phyloP scores from a whole-genome alignment of 2,888 invertebrate species.

The Dioctria linearis region DNA sequence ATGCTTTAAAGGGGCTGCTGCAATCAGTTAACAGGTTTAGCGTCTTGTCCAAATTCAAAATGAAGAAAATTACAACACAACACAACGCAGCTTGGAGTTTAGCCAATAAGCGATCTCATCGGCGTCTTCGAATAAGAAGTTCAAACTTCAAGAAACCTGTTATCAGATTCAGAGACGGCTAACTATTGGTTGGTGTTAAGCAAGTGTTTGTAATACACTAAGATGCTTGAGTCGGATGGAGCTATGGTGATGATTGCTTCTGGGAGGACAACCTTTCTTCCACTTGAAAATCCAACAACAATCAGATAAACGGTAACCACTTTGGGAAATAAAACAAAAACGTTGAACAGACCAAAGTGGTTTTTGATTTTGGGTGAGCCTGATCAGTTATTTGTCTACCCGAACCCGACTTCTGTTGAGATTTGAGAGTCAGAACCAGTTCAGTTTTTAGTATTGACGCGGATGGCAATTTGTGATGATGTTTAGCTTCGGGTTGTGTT shows the following conservation, averaged over 20 bases:
- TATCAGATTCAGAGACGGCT: neutral
- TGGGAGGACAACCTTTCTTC: constrained; percentile 42
- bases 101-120: constrained; percentile 18
- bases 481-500: constrained; percentile 52
- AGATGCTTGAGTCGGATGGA: neutral
- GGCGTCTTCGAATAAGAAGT: neutral
- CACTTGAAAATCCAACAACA: constrained; percentile 43
- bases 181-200: constrained; percentile 22
- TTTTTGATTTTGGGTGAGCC: constrained; percentile 37
- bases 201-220: neutral
- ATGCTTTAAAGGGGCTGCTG: constrained; percentile 20
- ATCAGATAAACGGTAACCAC: constrained; percentile 9
- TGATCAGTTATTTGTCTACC: constrained; percentile 6
- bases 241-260: constrained; percentile 28
- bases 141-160: constrained; percentile 17
- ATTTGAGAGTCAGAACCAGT: constrained; percentile 45
- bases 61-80: constrained; percentile 33
- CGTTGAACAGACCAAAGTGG: constrained; percentile 44
- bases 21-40: constrained; percentile 23
- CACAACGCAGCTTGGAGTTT: neutral
- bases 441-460: constrained; percentile 59
- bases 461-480: constrained; percentile 60
- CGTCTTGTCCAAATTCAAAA: constrained; percentile 34
- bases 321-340: constrained; percentile 26
- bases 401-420: constrained; percentile 25